Evolutionary conservation across 2,797 vertebrate genomes (phyloP).

Genomic region (Bradypodion pumilum): DNA sequence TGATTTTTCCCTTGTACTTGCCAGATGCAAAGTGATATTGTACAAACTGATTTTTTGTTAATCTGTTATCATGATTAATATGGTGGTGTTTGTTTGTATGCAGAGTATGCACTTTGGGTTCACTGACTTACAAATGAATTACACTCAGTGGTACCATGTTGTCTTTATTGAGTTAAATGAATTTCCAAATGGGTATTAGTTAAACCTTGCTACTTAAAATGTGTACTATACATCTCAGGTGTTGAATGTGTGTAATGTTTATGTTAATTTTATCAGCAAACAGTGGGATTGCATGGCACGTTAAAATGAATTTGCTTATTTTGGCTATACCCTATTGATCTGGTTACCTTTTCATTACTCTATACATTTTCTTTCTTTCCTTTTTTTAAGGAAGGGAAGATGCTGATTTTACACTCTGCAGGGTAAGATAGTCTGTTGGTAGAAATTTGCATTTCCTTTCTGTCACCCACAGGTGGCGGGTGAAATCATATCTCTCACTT

Average conservation of each 20-base stretch:
- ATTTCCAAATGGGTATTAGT: neutral
- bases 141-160: neutral
- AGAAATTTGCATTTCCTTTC: neutral
- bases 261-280: too few species aligned
- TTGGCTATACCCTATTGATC: neutral
- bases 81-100: neutral
- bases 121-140: slow-evolving; percentile 1
- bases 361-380: neutral
- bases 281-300: too few species aligned
- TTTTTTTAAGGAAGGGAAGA: neutral
- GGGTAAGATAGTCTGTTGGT: neutral
- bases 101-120: neutral
- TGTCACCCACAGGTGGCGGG: neutral
- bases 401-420: neutral
- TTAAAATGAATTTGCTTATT: neutral
- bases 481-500: neutral
- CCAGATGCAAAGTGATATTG: slow-evolving; percentile 9
- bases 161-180: neutral
- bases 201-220: neutral
- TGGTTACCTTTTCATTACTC: neutral
- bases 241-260: too few species aligned
- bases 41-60: slow-evolving; percentile 30
- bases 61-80: neutral
- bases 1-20: slow-evolving; percentile 21
- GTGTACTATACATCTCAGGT: neutral